A percentile compares a stretch with the other conserved stretches of the same genome.
These are phyloP conservation scores for Epirrita christyi DNA, from an alignment of 2,888 invertebrate species.

Conservation along the genomic window DNA sequence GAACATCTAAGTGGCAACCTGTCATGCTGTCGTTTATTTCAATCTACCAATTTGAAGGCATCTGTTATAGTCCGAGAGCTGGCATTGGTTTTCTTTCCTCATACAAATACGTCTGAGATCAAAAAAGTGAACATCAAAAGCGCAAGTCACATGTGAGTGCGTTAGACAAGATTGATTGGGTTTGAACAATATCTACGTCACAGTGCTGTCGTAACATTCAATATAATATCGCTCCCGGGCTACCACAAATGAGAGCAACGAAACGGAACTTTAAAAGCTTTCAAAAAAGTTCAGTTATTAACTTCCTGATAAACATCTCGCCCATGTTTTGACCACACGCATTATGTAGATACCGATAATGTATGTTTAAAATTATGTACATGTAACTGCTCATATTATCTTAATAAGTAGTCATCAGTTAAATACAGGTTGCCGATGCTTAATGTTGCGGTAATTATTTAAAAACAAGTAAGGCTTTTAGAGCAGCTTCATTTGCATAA, in stretches of 20 bases:
- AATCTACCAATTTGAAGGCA: slow-evolving; percentile 12
- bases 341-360: slow-evolving; percentile 36
- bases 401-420: slow-evolving; percentile 36
- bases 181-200: too few relatives aligned
- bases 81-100: neutral
- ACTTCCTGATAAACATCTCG: slow-evolving; percentile 37
- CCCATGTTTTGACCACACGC: slow-evolving; percentile 36
- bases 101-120: neutral
- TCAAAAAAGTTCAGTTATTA: slow-evolving; percentile 43
- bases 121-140: too few relatives aligned
- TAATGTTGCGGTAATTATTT: slow-evolving; percentile 34
- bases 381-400: slow-evolving; percentile 33
- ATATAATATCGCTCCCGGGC: slow-evolving; percentile 15
- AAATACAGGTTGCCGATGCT: slow-evolving; percentile 36
- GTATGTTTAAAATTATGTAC: slow-evolving; percentile 38
- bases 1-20: slow-evolving; percentile 18
- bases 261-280: slow-evolving; percentile 41
- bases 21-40: slow-evolving; percentile 19
- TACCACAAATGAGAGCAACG: slow-evolving; percentile 41
- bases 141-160: too few relatives aligned
- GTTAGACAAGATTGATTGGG: too few relatives aligned
- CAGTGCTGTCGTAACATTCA: neutral
- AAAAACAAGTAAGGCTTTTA: slow-evolving; percentile 25
- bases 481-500: slow-evolving; percentile 25
- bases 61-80: slow-evolving; percentile 13